phyloP scores from a whole-genome alignment of 2,888 invertebrate genomes.

The Chrysopilus asiliformis region DNA sequence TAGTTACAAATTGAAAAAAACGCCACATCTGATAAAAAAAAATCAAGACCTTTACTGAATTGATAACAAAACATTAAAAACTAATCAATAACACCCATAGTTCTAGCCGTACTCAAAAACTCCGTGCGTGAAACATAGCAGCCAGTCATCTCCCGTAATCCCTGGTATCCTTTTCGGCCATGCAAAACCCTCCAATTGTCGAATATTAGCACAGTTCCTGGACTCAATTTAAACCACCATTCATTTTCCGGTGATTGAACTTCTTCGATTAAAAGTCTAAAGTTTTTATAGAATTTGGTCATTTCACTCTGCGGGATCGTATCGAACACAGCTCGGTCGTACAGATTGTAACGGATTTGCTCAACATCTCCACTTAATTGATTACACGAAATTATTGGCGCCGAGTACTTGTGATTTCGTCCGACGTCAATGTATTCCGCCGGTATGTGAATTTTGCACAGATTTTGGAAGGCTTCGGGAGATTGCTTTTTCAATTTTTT shows the following conservation, averaged over 20 bases:
- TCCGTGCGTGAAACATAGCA: slow-evolving; percentile 61
- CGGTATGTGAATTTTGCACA: slow-evolving; percentile 44
- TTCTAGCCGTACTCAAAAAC: slow-evolving; percentile 47
- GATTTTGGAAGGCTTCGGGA: slow-evolving; percentile 44
- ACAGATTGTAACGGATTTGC: slow-evolving; percentile 59
- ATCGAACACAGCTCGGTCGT: slow-evolving; percentile 53
- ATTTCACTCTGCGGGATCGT: slow-evolving; percentile 42
- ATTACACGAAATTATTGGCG: slow-evolving; percentile 46
- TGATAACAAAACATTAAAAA: too few relatives aligned
- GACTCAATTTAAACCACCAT: slow-evolving; percentile 46
- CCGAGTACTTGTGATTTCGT: slow-evolving; percentile 42
- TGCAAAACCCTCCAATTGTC: slow-evolving; percentile 72
- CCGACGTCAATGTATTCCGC: slow-evolving; percentile 53
- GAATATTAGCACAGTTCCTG: slow-evolving; percentile 57
- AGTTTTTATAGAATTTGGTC: slow-evolving; percentile 46
- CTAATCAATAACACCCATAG: slow-evolving; percentile 38
- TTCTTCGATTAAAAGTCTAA: slow-evolving; percentile 40
- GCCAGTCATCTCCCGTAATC: slow-evolving; percentile 51
- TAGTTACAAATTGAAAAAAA: too few relatives aligned
- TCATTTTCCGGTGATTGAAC: slow-evolving; percentile 40
- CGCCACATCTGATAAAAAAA: too few relatives aligned
- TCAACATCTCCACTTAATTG: slow-evolving; percentile 41
- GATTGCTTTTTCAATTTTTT: slow-evolving; percentile 39
- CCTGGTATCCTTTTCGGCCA: slow-evolving; percentile 55
- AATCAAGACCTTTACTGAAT: too few relatives aligned